A percentile compares a stretch with the other conserved stretches of the same genome.
phyloP scores from a whole-genome alignment of 2,113 vertebrate species.

The Seriola rivoliana region DNA sequence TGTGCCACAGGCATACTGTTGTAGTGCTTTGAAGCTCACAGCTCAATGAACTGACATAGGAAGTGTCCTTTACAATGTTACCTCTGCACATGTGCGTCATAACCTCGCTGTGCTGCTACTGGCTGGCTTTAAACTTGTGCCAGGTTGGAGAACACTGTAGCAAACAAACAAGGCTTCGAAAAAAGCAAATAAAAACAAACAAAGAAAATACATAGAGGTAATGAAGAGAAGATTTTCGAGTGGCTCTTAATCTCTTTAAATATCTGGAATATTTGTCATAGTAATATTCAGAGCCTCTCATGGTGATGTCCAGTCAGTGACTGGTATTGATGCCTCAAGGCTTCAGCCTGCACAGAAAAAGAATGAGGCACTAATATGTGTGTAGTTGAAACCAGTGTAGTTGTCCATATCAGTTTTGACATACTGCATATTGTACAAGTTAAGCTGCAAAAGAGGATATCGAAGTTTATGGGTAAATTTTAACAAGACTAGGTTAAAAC shows the following conservation, averaged over 20 bases:
- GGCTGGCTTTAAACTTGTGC: not conserved
- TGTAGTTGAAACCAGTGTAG: too few relatives aligned
- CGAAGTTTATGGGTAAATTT: too few relatives aligned
- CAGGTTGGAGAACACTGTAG: not conserved
- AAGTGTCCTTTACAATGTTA: not conserved
- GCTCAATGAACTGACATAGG: constrained; percentile 1
- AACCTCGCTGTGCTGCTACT: constrained; percentile 1
- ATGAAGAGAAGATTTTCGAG: not conserved
- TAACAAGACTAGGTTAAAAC: too few relatives aligned
- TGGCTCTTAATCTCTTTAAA: not conserved
- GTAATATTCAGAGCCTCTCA: not conserved
- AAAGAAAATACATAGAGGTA: not conserved
- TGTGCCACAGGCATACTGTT: constrained; percentile 23
- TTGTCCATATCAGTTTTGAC: not conserved
- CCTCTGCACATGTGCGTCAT: constrained; percentile 8
- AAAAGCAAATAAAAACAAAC: not conserved
- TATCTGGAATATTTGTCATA: too few relatives aligned
- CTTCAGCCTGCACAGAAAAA: too few relatives aligned
- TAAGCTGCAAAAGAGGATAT: not conserved
- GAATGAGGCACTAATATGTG: too few relatives aligned
- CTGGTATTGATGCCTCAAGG: too few relatives aligned
- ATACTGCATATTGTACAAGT: too few relatives aligned
- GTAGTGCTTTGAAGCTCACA: constrained; percentile 40
- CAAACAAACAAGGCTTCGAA: not conserved
- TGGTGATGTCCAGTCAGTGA: not conserved